phyloP scores from a whole-genome alignment of 1,140 invertebrate species.

The Anastrepha ludens region DNA sequence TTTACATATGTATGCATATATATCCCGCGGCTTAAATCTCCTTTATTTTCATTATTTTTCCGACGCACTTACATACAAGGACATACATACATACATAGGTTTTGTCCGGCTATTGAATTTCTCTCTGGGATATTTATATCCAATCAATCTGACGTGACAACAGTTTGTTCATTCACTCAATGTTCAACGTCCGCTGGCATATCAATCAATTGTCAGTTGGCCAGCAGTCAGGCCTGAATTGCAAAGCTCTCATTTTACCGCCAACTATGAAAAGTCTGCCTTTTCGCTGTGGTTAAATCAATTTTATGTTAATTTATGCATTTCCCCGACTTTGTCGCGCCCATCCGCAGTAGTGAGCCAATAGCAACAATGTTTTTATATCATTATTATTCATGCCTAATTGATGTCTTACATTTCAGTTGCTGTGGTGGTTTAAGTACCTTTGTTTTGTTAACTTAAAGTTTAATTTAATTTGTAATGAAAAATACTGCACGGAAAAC shows the following conservation, averaged over 20 bases:
- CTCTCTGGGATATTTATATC: constrained; percentile 10
- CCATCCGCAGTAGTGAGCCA: background rate
- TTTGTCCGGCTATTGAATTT: constrained; percentile 9
- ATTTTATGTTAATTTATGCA: constrained; percentile 37
- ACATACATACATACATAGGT: background rate
- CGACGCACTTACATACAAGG: background rate
- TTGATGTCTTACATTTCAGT: constrained; percentile 17
- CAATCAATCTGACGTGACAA: constrained; percentile 27
- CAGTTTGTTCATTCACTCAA: background rate
- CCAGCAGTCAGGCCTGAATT: background rate
- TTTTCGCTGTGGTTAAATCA: constrained; percentile 11
- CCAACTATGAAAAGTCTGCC: background rate
- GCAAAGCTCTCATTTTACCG: background rate
- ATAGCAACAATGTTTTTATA: background rate
- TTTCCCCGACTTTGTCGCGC: background rate
- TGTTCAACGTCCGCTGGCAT: background rate
- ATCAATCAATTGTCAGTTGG: constrained; percentile 40
- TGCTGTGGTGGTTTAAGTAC: background rate
- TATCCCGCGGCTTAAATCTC: too few relatives aligned
- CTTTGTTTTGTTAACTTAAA: background rate
- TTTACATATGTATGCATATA: too few relatives aligned
- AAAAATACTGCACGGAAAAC: background rate
- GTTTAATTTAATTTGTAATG: background rate
- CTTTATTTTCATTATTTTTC: too few relatives aligned
- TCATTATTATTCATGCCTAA: constrained; percentile 30